phyloP scores from a whole-genome alignment of 1,140 invertebrate genomes.

The Drosophila nannoptera region DNA sequence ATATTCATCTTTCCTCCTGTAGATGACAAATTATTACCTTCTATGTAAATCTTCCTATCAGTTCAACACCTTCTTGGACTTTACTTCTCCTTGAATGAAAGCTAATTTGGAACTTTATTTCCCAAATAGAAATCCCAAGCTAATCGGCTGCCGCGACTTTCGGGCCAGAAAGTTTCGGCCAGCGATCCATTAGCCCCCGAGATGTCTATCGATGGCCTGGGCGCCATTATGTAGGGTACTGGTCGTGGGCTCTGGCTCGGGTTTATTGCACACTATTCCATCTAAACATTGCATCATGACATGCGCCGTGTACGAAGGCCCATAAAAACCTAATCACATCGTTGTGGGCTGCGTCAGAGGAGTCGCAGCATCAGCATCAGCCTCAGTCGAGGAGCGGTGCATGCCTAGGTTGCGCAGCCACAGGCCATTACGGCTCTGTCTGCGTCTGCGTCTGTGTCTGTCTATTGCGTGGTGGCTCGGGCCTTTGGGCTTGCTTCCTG shows the following conservation, averaged over 20 bases:
- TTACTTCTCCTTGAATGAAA: no score
- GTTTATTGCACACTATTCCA: conserved; percentile 41
- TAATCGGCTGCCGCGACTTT: no score
- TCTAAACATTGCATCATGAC: conserved; percentile 55
- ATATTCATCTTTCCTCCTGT: no score
- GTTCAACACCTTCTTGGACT: no score
- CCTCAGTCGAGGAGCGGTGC: background rate
- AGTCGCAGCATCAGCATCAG: conserved; percentile 6
- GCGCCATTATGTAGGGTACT: conserved; percentile 23
- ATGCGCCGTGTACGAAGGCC: conserved; percentile 34
- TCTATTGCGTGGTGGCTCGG: conserved; percentile 20
- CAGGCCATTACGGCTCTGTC: conserved; percentile 19
- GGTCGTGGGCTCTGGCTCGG: conserved; percentile 23
- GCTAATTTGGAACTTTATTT: no score
- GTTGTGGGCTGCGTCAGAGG: conserved; percentile 28
- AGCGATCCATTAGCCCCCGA: conserved; percentile 27
- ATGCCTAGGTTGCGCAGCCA: background rate
- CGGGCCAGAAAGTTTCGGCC: background rate
- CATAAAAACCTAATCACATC: conserved; percentile 64
- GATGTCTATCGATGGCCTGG: conserved; percentile 38
- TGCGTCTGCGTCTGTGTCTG: background rate
- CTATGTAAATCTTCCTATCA: no score
- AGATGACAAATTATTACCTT: no score
- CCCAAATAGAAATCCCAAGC: no score
- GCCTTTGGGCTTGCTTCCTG: conserved; percentile 56